These are phyloP conservation scores for Megalops atlanticus DNA, from an alignment of 2,113 vertebrate species.

Conservation along the genomic window DNA sequence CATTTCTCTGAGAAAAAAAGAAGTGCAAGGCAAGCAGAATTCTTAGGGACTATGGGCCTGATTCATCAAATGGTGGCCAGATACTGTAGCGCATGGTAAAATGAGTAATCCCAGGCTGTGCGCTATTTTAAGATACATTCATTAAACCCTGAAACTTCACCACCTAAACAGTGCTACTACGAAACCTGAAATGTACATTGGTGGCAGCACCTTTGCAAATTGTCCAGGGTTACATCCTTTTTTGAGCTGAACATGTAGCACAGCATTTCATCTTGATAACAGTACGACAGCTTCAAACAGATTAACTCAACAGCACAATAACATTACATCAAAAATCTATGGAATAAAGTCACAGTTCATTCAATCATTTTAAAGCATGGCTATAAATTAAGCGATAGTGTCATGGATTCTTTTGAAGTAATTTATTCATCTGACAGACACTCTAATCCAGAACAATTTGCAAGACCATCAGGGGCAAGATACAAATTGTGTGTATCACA, in stretches of 20 bases:
- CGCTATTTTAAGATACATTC: constrained; percentile 18
- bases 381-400: not conserved
- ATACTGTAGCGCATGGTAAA: constrained; percentile 61
- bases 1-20: constrained; percentile 59
- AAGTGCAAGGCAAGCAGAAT: constrained; percentile 71
- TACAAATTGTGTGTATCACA: too few species aligned
- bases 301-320: not conserved
- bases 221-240: not conserved
- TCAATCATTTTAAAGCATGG: not conserved
- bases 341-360: not conserved
- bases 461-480: too few species aligned
- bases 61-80: constrained; percentile 60
- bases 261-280: not conserved
- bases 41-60: constrained; percentile 56
- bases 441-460: too few species aligned
- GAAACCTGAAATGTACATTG: not conserved
- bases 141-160: constrained; percentile 16
- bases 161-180: constrained; percentile 5
- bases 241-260: not conserved
- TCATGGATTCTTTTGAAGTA: too few species aligned
- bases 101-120: constrained; percentile 41
- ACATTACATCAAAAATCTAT: not conserved
- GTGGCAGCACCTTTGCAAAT: not conserved
- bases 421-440: too few species aligned
- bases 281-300: not conserved